These are phyloP conservation scores for Elysia chlorotica DNA, from an alignment of 1,140 invertebrate genomes.

Conservation along the genomic window DNA sequence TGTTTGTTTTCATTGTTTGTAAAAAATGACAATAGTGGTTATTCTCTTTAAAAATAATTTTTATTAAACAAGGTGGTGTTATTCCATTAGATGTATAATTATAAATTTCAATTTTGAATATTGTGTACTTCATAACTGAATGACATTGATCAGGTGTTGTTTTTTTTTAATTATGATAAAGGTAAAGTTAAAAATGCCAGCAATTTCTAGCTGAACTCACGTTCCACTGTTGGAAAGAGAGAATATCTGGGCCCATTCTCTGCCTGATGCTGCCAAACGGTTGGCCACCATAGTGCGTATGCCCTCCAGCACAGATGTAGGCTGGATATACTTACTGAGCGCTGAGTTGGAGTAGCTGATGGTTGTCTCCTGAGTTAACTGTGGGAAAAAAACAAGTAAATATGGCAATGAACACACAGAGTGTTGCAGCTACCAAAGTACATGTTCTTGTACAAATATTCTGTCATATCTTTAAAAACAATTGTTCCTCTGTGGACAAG, in stretches of 20 bases:
- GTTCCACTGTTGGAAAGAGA: conserved; percentile 77
- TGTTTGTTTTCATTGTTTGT: too few species aligned
- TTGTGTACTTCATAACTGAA: too few species aligned
- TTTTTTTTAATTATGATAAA: too few species aligned
- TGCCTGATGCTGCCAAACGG: conserved; percentile 74
- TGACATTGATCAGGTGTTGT: too few species aligned
- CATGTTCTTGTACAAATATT: conserved; percentile 69
- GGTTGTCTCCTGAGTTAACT: conserved; percentile 72
- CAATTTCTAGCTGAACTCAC: conserved; percentile 54
- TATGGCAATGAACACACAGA: too few species aligned
- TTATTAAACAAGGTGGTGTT: too few species aligned
- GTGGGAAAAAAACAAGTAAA: too few species aligned
- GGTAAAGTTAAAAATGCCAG: too few species aligned
- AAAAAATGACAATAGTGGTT: too few species aligned
- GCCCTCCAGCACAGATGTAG: conserved; percentile 73
- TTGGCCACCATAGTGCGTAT: conserved; percentile 86
- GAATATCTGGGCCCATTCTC: conserved; percentile 73
- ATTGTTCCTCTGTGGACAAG: conserved; percentile 55
- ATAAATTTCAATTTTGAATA: too few species aligned
- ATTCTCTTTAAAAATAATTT: too few species aligned
- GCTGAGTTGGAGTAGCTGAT: conserved; percentile 73
- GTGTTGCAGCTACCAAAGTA: conserved; percentile 83
- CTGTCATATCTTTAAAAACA: conserved; percentile 70
- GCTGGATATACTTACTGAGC: conserved; percentile 68
- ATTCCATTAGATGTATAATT: too few species aligned